Conservation (phyloP, 2,888 invertebrate species). For the Cecidostiba fungosa region DNA sequence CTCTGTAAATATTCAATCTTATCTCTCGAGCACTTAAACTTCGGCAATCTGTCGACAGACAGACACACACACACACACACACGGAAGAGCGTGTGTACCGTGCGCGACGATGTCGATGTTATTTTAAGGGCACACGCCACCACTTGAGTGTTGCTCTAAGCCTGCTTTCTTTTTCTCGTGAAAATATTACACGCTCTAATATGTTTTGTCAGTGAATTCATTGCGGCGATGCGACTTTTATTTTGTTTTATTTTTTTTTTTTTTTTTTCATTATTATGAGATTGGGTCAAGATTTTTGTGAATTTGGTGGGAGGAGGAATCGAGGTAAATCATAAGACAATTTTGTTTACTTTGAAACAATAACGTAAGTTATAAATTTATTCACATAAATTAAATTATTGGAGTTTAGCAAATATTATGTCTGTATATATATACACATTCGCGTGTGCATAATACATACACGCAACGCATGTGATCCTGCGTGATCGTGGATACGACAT, state of each 20-base stretch:
- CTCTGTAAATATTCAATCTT: constrained; percentile 58
- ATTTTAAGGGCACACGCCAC: constrained; percentile 51
- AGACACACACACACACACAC: background rate
- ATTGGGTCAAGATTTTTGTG: background rate
- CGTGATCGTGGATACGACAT: constrained; percentile 65
- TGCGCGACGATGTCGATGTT: constrained; percentile 35
- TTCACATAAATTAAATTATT: constrained; percentile 80
- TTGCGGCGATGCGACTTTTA: background rate
- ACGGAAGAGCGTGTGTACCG: constrained; percentile 26
- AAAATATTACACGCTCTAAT: constrained; percentile 15
- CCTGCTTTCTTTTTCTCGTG: constrained; percentile 35
- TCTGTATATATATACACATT: constrained; percentile 68
- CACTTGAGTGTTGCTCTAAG: constrained; percentile 2
- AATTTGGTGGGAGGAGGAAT: background rate
- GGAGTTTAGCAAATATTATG: constrained; percentile 77
- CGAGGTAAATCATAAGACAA: constrained; percentile 60
- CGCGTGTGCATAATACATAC: constrained; percentile 71
- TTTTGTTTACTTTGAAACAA: constrained; percentile 73
- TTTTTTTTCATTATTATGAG: background rate
- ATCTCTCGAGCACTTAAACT: constrained; percentile 54
- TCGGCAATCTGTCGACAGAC: constrained; percentile 54
- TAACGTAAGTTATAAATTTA: constrained; percentile 80
- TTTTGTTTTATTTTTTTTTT: background rate
- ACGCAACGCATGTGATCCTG: constrained; percentile 71
- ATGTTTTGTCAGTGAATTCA: constrained; percentile 16